Percentiles rank a stretch among this genome's conserved stretches.
phyloP scores from a whole-genome alignment of 2,888 invertebrate genomes.

The Myopa tessellatipennis region DNA sequence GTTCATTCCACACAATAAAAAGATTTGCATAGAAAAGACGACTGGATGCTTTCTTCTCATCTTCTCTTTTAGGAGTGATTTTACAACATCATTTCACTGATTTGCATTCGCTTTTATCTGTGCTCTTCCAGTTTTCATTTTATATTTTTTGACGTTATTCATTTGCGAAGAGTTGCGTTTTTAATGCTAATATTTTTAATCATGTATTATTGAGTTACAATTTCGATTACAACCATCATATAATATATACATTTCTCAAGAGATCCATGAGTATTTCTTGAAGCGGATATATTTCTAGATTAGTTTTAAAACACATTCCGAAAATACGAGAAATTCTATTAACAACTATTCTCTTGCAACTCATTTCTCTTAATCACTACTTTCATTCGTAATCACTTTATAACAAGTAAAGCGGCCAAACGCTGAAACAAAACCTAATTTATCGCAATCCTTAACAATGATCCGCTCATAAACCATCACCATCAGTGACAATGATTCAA shows the following conservation, averaged over 20 bases:
- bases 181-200: not conserved
- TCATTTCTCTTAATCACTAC: too few relatives aligned
- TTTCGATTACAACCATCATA: not conserved
- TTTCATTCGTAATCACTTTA: too few relatives aligned
- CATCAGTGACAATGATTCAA: too few relatives aligned
- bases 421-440: too few relatives aligned
- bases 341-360: too few relatives aligned
- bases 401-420: too few relatives aligned
- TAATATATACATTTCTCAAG: too few relatives aligned
- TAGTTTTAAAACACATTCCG: too few relatives aligned
- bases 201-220: not conserved
- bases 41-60: not conserved
- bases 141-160: not conserved
- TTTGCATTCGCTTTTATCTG: slow-evolving; percentile 11
- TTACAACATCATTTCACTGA: slow-evolving; percentile 30
- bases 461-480: not conserved
- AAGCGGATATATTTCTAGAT: too few relatives aligned
- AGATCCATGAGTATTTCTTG: too few relatives aligned
- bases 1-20: slow-evolving; percentile 13
- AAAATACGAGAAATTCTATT: too few relatives aligned
- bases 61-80: slow-evolving; percentile 4
- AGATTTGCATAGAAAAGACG: slow-evolving; percentile 9
- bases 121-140: not conserved
- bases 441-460: too few relatives aligned
- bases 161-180: not conserved